Percentiles rank a stretch among this genome's conserved stretches.
Evolutionary conservation across 2,888 invertebrate genomes (phyloP).

Genomic region (Chymomyza procnemis): DNA sequence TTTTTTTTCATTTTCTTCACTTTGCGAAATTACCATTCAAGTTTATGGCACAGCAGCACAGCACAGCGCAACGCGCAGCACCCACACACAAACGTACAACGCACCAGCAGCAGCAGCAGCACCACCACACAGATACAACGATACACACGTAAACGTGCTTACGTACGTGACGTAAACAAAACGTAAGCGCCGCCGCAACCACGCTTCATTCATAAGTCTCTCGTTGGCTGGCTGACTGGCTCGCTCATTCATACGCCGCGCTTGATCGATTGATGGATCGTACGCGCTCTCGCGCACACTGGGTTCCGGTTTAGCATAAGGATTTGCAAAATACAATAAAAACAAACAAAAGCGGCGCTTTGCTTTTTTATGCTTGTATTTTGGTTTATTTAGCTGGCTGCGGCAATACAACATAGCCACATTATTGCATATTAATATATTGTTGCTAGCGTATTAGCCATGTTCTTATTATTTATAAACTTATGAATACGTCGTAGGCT

Average conservation of each 20-base stretch:
- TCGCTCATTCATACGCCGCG: background rate
- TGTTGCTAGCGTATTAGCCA: constrained; percentile 14
- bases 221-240: background rate
- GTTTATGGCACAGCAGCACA: constrained; percentile 25
- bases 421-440: constrained; percentile 6
- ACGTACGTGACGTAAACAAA: constrained; percentile 36
- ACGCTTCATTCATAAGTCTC: constrained; percentile 49
- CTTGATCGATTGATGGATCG: constrained; percentile 2
- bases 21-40: constrained; percentile 57
- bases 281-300: constrained; percentile 24
- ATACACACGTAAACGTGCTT: background rate
- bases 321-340: background rate
- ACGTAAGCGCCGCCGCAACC: constrained; percentile 43
- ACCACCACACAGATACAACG: background rate
- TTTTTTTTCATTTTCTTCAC: background rate
- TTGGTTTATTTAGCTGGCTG: background rate
- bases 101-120: background rate
- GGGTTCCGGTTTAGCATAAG: constrained; percentile 47
- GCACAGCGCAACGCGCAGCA: constrained; percentile 5
- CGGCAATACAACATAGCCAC: background rate
- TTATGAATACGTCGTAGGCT: constrained; percentile 1
- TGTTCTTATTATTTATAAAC: constrained; percentile 15
- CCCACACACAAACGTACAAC: constrained; percentile 30
- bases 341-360: background rate
- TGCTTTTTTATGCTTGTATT: background rate